phyloP scores from a whole-genome alignment of 2,113 vertebrate genomes.

The Orcinus orca region DNA sequence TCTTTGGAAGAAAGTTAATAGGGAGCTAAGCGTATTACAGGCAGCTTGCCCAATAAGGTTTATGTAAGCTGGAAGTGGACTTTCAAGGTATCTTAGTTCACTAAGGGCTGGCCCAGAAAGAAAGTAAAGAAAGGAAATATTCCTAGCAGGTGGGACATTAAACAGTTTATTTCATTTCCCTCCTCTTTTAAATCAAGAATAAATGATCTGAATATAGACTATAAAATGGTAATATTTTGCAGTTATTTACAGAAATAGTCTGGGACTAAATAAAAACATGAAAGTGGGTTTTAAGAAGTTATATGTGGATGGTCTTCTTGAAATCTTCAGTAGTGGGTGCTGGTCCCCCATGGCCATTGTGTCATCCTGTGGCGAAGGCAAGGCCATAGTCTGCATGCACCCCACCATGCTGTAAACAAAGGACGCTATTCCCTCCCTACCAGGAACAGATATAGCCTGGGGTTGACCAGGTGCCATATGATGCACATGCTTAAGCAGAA shows the following conservation, averaged over 20 bases:
- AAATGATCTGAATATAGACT: not conserved
- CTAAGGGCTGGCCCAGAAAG: not conserved
- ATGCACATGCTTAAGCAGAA: not conserved
- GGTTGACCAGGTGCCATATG: not conserved
- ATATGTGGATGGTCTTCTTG: not conserved
- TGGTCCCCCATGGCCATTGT: not conserved
- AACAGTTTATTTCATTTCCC: not conserved
- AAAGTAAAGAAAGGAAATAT: not conserved
- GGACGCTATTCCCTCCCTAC: not conserved
- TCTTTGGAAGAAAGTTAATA: not conserved
- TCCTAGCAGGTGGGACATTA: not conserved
- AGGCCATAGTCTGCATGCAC: not conserved
- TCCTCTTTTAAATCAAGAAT: not conserved
- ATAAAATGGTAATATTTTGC: not conserved
- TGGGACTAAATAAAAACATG: not conserved
- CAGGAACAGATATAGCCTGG: not conserved
- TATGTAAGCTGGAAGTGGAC: not conserved
- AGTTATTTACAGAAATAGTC: not conserved
- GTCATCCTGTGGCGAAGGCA: not conserved
- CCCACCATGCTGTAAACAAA: not conserved
- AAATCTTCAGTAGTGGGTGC: not conserved
- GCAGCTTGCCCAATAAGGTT: not conserved
- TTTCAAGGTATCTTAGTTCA: not conserved
- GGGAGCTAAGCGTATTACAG: not conserved
- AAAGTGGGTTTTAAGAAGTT: not conserved